Base-by-base conservation (phyloP, 2,888 invertebrate genomes). In the Halocaridina rubra region DNA sequence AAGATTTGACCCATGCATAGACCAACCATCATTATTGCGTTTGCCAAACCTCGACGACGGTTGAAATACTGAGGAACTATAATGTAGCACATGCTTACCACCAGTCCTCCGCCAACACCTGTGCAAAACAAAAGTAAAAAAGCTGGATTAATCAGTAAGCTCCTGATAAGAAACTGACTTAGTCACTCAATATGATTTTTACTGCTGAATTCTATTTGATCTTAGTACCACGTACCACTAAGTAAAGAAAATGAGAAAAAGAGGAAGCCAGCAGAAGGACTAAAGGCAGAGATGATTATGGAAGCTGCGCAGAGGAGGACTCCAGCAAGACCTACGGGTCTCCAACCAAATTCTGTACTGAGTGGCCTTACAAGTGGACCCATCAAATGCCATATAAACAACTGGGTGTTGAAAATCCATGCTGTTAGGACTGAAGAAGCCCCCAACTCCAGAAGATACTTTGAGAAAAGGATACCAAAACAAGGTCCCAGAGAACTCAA, bases 101-200 rank as follows among this genome's bases (percentile, higher is more conserved):
- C 78, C n/a, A 72, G 10, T 2, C 82, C 82, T 16, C 77, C 78
- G n/a, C 82, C 77, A n/a, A 77, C 10, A 22, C 82, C 82, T 82
- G 78, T 5, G 53, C 16, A 53, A n/a, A 24, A 8, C n/a, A 22
- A 16, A 46, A 32, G n/a, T n/a, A n/a, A n/a, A n/a, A 71, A 71
- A 30, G n/a, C 29, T 10, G 8, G 8, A 13, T 8, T 69, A 24
- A 8, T 7, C 27, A 29, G 61, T 61, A 7, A 61, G 7, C 19
- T 61, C 10, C 7, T n/a, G n/a, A n/a, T n/a, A n/a, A n/a, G n/a
- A n/a, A n/a, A n/a, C n/a, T n/a, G n/a, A n/a, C n/a, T n/a, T n/a
- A n/a, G n/a, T n/a, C n/a, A n/a, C n/a, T n/a, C n/a, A n/a, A n/a
- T n/a, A n/a, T n/a, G n/a, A n/a, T n/a, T n/a, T n/a, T n/a, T n/a